Base-by-base conservation (phyloP, 2,113 vertebrate species). In the Coptodon bakossiorum region DNA sequence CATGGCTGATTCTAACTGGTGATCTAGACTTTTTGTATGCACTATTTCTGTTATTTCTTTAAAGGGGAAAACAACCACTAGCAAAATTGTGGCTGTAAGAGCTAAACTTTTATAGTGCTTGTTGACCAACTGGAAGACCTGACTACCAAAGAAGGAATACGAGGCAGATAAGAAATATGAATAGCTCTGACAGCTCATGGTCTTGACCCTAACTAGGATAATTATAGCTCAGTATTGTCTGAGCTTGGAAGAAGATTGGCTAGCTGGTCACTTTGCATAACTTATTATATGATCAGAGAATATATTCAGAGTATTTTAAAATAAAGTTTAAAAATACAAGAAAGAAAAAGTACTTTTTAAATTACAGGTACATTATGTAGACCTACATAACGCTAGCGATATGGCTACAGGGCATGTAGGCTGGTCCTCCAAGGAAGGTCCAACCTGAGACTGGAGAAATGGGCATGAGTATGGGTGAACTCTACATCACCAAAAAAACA, bases 221-320 rank as follows among this genome's bases (percentile, higher is more conserved):
- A 84, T 86, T 89, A 90, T 90, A 89, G 86, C 66, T 80, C 52
- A 34, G 78, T 43, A 85, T 91, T 87, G 87, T 92, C 83, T 92
- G 34, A 81, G 48, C 48, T 40, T 22, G 3, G 27, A 56, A 48
- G 24, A 76, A 31, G 43, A 61, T 45, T 71, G 11, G 5, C 17
- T 61, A 85, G 86, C 24, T 19, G 79, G 8, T 5, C 54, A 45
- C 40, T 48, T 78, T 90, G 54, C 48, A 78, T 54, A 54, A 84
- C 48, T 78, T 52, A 40, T 43, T 73, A 36, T 5, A 78, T 68
- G 63, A 22, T 66, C 61, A 66, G 10, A 22, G 11, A 68, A 68
- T 40, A 68, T 40, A 13, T 13, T 38, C 61, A 68, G 27, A 31
- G 45, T 31, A n/a, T 12, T 78, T 78, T 12, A 31, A 78, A 78